Evolutionary conservation across 2,888 invertebrate species (phyloP).

Genomic region (Thysanoteuthis rhombus): DNA sequence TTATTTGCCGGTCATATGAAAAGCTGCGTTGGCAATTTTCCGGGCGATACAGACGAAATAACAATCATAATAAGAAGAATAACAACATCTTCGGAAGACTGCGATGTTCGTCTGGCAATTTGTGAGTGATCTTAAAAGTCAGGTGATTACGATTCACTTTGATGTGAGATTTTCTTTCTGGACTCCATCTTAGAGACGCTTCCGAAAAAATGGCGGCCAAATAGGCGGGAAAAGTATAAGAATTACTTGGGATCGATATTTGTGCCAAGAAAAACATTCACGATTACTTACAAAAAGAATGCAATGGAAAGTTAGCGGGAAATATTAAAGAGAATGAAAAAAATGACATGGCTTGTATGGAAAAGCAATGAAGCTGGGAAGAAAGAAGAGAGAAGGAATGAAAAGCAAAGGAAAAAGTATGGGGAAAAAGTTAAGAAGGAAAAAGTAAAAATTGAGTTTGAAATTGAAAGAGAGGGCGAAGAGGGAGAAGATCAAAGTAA

Average conservation of each 20-base stretch:
- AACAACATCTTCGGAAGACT: neutral
- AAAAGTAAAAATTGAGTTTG: accelerated
- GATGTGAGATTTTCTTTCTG: neutral
- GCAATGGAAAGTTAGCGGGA: neutral
- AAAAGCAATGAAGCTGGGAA: no score
- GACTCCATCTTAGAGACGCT: neutral
- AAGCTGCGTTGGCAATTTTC: neutral
- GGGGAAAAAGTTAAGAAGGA: no score
- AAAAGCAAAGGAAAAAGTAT: no score
- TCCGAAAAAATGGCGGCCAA: neutral
- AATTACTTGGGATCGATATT: conserved; percentile 12
- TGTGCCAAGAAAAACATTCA: neutral
- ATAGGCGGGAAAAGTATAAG: neutral
- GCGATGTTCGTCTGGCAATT: neutral
- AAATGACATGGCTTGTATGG: neutral
- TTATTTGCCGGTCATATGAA: neutral
- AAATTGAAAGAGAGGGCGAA: no score
- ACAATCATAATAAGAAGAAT: neutral
- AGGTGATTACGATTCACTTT: neutral
- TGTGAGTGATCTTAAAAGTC: neutral
- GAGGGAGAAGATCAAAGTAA: no score
- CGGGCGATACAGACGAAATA: neutral
- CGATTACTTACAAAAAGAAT: neutral
- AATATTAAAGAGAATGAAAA: neutral
- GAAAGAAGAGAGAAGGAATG: no score